These are phyloP conservation scores for Amphipyra tragopoginis DNA, from an alignment of 2,888 invertebrate genomes.

Conservation along the genomic window DNA sequence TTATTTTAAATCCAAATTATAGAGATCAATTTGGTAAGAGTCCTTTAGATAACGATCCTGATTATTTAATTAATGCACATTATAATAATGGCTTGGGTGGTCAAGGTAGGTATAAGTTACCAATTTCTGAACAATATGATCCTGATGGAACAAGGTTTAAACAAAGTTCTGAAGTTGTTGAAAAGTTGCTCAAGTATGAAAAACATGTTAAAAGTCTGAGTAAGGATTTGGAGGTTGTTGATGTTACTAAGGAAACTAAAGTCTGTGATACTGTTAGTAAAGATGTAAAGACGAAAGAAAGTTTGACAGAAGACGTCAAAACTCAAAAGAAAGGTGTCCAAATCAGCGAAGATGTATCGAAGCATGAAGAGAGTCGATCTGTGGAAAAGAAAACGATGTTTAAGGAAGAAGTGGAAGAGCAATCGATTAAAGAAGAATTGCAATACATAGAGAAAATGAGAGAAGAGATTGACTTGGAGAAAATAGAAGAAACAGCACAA, in stretches of 20 bases:
- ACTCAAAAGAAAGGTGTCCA: conserved; percentile 22
- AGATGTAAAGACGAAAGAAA: conserved; percentile 12
- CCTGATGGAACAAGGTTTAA: conserved; percentile 66
- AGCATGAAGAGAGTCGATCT: conserved; percentile 43
- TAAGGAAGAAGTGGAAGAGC: conserved; percentile 53
- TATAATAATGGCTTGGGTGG: conserved; percentile 16
- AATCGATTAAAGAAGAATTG: conserved; percentile 54
- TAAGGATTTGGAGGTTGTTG: conserved; percentile 34
- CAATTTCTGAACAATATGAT: conserved; percentile 80
- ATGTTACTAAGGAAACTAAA: conserved; percentile 43
- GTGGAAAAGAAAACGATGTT: conserved; percentile 44
- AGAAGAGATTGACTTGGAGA: conserved; percentile 70
- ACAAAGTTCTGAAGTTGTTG: conserved; percentile 45
- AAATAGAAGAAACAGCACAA: conserved; percentile 77
- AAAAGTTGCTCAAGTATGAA: conserved; percentile 36
- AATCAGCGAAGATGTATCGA: conserved; percentile 28
- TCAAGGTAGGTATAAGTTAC: conserved; percentile 71
- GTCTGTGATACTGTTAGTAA: conserved; percentile 10
- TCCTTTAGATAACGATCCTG: conserved; percentile 59
- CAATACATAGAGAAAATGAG: conserved; percentile 65
- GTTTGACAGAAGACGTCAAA: conserved; percentile 27
- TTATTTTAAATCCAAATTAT: conserved; percentile 78
- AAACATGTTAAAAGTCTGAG: conserved; percentile 40
- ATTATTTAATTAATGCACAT: conserved; percentile 57
- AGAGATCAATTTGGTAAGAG: conserved; percentile 72